Base-by-base conservation (phyloP, 2,797 vertebrate species). In the Cuniculus paca region DNA sequence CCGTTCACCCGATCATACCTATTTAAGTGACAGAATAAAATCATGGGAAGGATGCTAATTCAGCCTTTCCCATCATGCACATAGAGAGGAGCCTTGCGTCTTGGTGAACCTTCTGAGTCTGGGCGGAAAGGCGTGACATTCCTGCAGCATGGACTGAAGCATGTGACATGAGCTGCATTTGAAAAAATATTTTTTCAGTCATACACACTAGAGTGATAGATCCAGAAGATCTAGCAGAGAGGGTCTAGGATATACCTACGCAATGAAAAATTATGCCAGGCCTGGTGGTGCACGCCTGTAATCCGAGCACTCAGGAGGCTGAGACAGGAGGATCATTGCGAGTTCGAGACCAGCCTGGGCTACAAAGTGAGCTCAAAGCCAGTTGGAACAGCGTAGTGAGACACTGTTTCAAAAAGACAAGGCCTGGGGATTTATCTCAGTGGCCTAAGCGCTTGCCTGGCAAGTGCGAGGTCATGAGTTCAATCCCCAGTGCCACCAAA, bases 161-260 rank as follows among this genome's bases (percentile, higher is more conserved):
- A 5, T 0, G 3, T 8, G 36, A 52, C 1, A 13, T 0, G 8
- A 61, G 58, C 80, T 87, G 45, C 11, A 5, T 56, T 42, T 34
- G 48, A 60, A 36, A 83, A 60, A 36, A 6, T 70, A 17, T 22
- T 48, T 75, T 79, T 56, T 50, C n/a, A 58, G 10, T 20, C 31
- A 58, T 11, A 28, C 1, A 17, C 20, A 34, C 42, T 56, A 58
- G 39, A 36, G n/a, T 28, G 82, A 48, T 3, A 74, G 36, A 24
- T 36, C 20, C 5, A 8, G 58, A 28, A 7, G 34, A 14, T 36
- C 45, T 28, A 24, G 20, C 36, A 42, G 68, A 11, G 42, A 28
- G 4, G 22, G 7, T 50, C 52, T n/a, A 48, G 22, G 5, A 28
- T 14, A 3, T n/a, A 34, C 13, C 3, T 50, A 39, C 1, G 70